Percentiles rank a stretch among this genome's conserved stretches.
Conservation (phyloP, 1,140 invertebrate genomes). For the Trichomalopsis sarcophagae region DNA sequence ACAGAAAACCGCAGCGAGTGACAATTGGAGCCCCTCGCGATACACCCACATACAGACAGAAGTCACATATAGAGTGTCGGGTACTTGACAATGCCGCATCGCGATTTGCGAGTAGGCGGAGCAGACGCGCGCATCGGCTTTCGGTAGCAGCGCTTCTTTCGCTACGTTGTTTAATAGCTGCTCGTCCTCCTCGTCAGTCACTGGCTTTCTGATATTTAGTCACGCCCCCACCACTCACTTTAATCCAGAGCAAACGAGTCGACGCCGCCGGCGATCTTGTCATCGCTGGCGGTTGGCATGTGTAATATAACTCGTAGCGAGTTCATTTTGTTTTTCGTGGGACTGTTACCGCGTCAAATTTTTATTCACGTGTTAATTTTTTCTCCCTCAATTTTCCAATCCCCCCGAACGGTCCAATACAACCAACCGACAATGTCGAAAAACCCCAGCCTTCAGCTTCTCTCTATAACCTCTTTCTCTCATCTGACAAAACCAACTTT, state of each 20-base stretch:
- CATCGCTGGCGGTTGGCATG: no score
- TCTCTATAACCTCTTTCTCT: background rate
- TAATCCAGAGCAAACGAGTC: constrained; percentile 41
- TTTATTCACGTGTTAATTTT: no score
- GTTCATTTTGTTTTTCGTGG: no score
- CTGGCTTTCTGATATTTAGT: constrained; percentile 52
- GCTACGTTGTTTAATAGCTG: constrained; percentile 49
- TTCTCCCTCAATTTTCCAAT: no score
- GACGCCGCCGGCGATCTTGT: background rate
- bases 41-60: background rate
- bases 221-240: constrained; percentile 42
- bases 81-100: constrained; percentile 38
- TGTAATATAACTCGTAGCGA: no score
- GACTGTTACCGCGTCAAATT: no score
- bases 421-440: no score
- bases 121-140: constrained; percentile 43
- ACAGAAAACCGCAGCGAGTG: no score
- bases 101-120: constrained; percentile 53
- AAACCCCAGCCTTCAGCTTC: no score
- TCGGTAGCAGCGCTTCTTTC: constrained; percentile 44
- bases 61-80: background rate
- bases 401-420: no score
- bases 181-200: constrained; percentile 53
- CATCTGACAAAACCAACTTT: background rate
- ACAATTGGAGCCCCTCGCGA: background rate